A percentile compares a stretch with the other conserved stretches of the same genome.
Conservation (phyloP, 2,113 vertebrate genomes). For the Ahaetulla prasina region DNA sequence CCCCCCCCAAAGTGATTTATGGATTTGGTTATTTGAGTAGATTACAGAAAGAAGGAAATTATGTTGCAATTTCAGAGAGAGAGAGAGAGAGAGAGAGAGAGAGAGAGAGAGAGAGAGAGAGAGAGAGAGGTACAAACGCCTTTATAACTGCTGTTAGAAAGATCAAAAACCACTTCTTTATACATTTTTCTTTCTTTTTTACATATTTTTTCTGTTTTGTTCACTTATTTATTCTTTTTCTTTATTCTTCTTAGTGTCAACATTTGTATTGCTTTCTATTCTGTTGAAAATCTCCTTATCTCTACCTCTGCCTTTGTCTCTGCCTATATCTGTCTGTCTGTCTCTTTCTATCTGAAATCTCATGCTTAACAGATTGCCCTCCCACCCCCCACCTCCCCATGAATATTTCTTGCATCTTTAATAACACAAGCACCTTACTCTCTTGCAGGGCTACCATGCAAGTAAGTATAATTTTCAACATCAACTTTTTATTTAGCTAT, state of each 20-base stretch:
- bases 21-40: neutral
- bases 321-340: neutral
- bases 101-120: neutral
- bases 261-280: neutral
- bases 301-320: neutral
- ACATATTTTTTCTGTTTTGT: neutral
- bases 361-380: neutral
- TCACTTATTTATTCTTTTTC: neutral
- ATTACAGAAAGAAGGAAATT: neutral
- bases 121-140: neutral
- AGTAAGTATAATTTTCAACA: neutral
- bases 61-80: neutral
- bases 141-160: neutral
- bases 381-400: fast-evolving
- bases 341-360: neutral
- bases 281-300: neutral
- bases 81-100: neutral
- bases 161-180: neutral
- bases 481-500: neutral
- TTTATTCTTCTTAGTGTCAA: neutral
- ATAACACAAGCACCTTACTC: neutral
- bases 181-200: neutral
- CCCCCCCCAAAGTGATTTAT: too few species aligned
- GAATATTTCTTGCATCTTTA: neutral
- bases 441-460: neutral